A percentile compares a stretch with the other conserved stretches of the same genome.
Evolutionary conservation across 2,888 invertebrate species (phyloP).

Genomic region (Eupithecia subumbrata): DNA sequence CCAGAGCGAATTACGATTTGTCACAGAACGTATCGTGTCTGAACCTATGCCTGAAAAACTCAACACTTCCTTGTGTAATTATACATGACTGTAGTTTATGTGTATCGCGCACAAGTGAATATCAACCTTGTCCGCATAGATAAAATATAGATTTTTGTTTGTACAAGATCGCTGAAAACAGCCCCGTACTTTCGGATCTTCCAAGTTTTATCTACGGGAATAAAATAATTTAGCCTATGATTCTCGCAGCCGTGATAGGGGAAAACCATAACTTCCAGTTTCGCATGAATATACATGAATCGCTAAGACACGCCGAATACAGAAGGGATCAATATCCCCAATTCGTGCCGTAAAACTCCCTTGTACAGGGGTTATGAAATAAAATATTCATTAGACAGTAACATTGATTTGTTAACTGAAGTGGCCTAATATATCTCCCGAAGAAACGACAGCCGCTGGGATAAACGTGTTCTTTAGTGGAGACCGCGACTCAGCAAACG

Average conservation of each 20-base stretch:
- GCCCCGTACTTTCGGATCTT: not conserved
- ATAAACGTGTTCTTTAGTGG: not conserved
- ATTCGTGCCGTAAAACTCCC: constrained; percentile 20
- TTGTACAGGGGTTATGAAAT: constrained; percentile 22
- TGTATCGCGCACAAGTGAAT: constrained; percentile 2
- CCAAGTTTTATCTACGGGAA: not conserved
- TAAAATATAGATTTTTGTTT: not conserved
- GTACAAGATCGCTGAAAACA: constrained; percentile 3
- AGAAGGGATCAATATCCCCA: constrained; percentile 20
- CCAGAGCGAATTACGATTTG: constrained; percentile 29
- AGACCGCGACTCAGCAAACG: not conserved
- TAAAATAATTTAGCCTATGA: constrained; percentile 8
- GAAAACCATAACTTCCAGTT: not conserved
- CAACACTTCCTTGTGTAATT: constrained; percentile 20
- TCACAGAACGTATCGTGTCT: constrained; percentile 34
- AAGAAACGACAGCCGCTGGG: not conserved
- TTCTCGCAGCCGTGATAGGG: not conserved
- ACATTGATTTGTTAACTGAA: not conserved
- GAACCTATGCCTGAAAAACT: constrained; percentile 13
- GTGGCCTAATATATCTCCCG: not conserved
- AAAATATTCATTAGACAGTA: constrained; percentile 26
- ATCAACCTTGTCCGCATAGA: not conserved
- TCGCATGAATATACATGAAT: constrained; percentile 12
- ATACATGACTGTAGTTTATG: constrained; percentile 21
- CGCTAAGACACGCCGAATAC: not conserved